Evolutionary conservation across 2,888 invertebrate species (phyloP), one percentile per base, ranked within the genome.

Genomic region (Campoplex nolae): DNA sequence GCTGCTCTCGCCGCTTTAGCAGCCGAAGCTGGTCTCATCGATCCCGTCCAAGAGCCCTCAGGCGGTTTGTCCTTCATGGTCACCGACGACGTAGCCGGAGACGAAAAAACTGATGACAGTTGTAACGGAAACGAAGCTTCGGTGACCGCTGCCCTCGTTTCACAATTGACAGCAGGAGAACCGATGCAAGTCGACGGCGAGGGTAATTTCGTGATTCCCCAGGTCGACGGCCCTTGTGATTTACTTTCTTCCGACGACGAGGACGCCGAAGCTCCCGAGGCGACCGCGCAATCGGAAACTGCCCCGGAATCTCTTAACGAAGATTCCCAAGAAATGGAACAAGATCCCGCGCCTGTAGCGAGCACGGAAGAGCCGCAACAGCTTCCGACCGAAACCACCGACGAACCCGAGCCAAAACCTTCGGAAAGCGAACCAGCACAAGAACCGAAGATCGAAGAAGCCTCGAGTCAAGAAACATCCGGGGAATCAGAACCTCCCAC

Each of bases 1-100:
- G 96, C 96, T 1, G 96, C 96, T 1, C 91, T 96, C 16, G 96
- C 96, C 23, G 96, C 96, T 7, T 92, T 96, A 32, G 96, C 96
- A 11, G 96, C 96, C 0, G 96, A 96, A 91, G 96, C 96, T 45
- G 96, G 96, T 3, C 92, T 96, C 3, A 95, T 96, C 62, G 96
- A 96, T 89, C 95, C 96, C 0, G 94, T 94, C 28, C 94, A 94
- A 75, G 94, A 94, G 74, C 89, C 94, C 1, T 93, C 94, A 0
- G 92, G 93, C 8, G 91, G 93, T 48, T 77, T 94, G 11, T 94
- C 93, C 0, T 94, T 94, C 35, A 94, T 94, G 94, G 93, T 94
- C 16, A 89, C 94, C 3, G 93, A 94, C 48, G 94, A 94, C 68
- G 87, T 77, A 38, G 83, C 90, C 4, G 91, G 89, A 0, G 93